Evolutionary conservation across 1,140 invertebrate species (phyloP), one percentile per base, ranked within the genome.

Genomic region (Psilanteris sp.): DNA sequence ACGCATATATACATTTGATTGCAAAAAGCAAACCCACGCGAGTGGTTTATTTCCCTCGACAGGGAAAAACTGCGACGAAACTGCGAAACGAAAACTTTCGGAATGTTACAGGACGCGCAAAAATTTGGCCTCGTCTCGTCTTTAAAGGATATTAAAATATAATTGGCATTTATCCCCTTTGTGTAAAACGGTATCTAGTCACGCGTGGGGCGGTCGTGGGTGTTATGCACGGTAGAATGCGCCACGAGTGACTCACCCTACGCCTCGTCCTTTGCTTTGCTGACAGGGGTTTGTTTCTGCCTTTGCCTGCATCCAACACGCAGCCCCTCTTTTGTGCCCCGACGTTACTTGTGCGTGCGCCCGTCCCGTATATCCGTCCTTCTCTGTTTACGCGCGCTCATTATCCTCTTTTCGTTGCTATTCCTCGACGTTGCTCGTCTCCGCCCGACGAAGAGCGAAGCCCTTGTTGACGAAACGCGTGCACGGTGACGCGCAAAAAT

Each of bases 211-310:
- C 79, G 77, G 54, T 80, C 71, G 80, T 81, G 82, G 81, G 83
- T 83, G 83, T 83, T 86, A 85, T 81, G 81, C 77, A 86, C 84
- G 83, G 73, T 68, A 86, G 83, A 87, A 77, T 85, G 83, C 80
- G 77, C 77, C 78, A 78, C 82, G 68, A 68, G 57, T 77, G 75
- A 77, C 67, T 87, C 85, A 87, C 84, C 85, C 81, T 84, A 52
- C 41, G 22, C 22, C 37, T 43, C 55, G 52, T 59, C 55, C 59
- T 64, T 76, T 68, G 72, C 75, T 59, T 73, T 46, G 50, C 68
- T 57, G 67, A 61, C 67, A 67, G 61, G 68, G 68, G 76, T 64
- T 78, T 70, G 70, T 70, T 64, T 64, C 59, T 57, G 57, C 50
- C 68, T 52, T 55, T 71, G 52, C 29, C 43, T 72, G 52, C 66